These are phyloP conservation scores for Lathamus discolor DNA, from an alignment of 2,113 vertebrate genomes.

Conservation along the genomic window DNA sequence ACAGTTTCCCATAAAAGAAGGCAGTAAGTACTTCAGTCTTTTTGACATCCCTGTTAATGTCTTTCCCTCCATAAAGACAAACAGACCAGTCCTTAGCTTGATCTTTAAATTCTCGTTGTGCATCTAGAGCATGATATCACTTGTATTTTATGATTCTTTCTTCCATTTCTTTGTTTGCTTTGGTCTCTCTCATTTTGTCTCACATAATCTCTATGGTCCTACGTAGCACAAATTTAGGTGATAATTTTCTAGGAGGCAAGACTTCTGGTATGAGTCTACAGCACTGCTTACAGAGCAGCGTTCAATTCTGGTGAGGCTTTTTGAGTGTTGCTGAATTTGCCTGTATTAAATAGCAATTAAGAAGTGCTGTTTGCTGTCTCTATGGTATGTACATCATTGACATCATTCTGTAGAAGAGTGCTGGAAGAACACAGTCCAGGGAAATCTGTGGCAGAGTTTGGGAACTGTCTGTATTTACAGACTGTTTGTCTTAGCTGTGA, in stretches of 20 bases:
- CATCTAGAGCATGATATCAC: not conserved
- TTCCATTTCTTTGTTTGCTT: not conserved
- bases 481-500: not conserved
- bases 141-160: not conserved
- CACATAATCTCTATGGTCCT: not conserved
- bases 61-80: not conserved
- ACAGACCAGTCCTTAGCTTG: not conserved
- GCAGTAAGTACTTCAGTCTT: not conserved
- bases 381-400: rapidly evolving
- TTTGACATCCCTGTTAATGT: not conserved
- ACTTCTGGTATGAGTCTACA: not conserved
- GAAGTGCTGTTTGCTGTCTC: not conserved
- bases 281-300: not conserved
- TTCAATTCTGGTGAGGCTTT: not conserved
- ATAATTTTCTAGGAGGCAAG: not conserved
- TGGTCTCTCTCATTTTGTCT: not conserved
- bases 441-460: not conserved
- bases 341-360: not conserved
- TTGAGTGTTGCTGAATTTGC: not conserved
- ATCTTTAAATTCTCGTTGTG: not conserved
- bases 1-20: not conserved
- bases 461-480: not conserved
- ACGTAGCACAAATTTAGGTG: not conserved
- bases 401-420: rapidly evolving
- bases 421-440: not conserved